Evolutionary conservation across 2,888 invertebrate genomes (phyloP).

Genomic region (Phrixothrix hirtus): DNA sequence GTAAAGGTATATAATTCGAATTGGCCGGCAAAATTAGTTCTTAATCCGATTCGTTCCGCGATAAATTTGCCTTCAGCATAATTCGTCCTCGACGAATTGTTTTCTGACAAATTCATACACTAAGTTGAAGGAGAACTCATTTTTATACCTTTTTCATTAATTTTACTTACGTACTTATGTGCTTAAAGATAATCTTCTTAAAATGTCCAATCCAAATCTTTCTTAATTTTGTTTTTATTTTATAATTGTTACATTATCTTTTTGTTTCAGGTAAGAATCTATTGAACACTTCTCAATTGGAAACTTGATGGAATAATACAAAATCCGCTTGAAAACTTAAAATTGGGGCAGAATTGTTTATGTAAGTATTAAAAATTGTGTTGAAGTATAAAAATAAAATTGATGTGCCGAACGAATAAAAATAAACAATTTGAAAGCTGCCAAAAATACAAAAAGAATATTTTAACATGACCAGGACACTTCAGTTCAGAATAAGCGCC

Average conservation of each 20-base stretch:
- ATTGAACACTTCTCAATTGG: no score
- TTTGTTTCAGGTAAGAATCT: constrained; percentile 24
- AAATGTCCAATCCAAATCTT: no score
- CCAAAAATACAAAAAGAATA: constrained; percentile 33
- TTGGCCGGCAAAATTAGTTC: constrained; percentile 28
- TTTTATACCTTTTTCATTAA: constrained; percentile 16
- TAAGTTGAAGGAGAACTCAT: constrained; percentile 2
- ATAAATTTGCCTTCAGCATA: constrained; percentile 29
- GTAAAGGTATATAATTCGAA: constrained; percentile 21
- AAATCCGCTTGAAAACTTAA: no score
- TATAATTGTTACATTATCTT: constrained; percentile 1
- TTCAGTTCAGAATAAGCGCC: constrained; percentile 35
- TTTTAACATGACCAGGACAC: constrained; percentile 36
- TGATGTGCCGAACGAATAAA: constrained; percentile 18
- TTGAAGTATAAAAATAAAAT: constrained; percentile 23
- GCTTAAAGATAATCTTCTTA: no score
- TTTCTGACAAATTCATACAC: constrained; percentile 29
- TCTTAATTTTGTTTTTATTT: no score
- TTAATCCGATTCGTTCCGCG: constrained; percentile 28
- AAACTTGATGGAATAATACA: no score
- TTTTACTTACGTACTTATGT: constrained; percentile 10
- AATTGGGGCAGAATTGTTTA: no score
- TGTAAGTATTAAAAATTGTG: constrained; percentile 22
- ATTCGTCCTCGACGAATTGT: constrained; percentile 29
- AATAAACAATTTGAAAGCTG: constrained; percentile 27